Percentiles rank a stretch among this genome's conserved stretches.
These are phyloP conservation scores for Oscheius sp. DNA, from an alignment of 2,888 invertebrate species.

Conservation along the genomic window DNA sequence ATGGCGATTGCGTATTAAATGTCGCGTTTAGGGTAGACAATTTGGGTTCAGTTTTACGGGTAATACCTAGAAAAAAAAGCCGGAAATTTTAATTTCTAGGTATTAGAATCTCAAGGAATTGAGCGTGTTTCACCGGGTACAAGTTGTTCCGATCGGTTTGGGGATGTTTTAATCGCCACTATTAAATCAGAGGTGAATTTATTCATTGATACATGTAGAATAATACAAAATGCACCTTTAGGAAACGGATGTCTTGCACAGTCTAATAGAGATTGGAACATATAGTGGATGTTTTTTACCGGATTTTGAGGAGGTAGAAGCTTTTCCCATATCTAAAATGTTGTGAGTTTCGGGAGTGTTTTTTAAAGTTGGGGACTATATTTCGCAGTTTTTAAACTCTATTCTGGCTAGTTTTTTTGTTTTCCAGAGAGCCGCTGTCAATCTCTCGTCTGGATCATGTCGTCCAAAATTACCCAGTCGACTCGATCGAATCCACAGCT, in stretches of 20 bases:
- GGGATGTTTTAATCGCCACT: not conserved
- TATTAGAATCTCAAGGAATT: too few species aligned
- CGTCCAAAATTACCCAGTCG: conserved; percentile 93
- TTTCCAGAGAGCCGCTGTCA: conserved; percentile 75
- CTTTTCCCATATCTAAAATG: conserved; percentile 40
- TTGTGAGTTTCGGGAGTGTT: conserved; percentile 52
- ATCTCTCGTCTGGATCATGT: conserved; percentile 92
- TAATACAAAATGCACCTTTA: conserved; percentile 23
- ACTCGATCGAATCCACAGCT: conserved; percentile 82
- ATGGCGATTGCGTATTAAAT: conserved; percentile 96
- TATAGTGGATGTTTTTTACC: conserved; percentile 88
- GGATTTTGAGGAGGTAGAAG: conserved; percentile 76
- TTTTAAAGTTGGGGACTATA: too few species aligned
- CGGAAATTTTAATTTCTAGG: too few species aligned
- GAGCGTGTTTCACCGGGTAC: too few species aligned
- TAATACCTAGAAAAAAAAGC: too few species aligned
- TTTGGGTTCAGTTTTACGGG: conserved; percentile 83
- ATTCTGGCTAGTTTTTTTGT: too few species aligned
- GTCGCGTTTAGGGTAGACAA: conserved; percentile 93
- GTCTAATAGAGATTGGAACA: conserved; percentile 74
- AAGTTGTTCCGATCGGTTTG: too few species aligned
- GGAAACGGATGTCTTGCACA: conserved; percentile 48
- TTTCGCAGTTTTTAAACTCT: too few species aligned
- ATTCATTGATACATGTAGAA: not conserved
- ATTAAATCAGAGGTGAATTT: not conserved